Percentiles rank a stretch among this genome's conserved stretches.
Conservation (phyloP, 2,113 vertebrate species). For the Spermophilus dauricus region DNA sequence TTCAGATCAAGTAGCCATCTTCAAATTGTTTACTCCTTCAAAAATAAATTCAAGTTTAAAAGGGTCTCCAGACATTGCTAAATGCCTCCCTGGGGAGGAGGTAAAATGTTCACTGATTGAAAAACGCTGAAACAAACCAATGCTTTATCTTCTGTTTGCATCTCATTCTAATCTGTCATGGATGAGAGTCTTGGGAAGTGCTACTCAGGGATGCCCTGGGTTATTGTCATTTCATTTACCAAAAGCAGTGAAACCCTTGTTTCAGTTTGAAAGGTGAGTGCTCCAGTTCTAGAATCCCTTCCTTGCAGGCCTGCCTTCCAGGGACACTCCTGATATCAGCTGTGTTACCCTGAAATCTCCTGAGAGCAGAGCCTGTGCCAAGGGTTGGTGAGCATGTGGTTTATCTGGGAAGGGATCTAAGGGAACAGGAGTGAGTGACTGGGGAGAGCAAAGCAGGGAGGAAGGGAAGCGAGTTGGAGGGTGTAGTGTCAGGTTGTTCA, state of each 20-base stretch:
- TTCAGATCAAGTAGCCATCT: no score
- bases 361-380: not conserved
- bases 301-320: not conserved
- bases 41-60: not conserved
- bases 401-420: not conserved
- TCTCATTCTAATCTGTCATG: not conserved
- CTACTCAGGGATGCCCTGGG: not conserved
- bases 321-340: not conserved
- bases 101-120: not conserved
- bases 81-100: not conserved
- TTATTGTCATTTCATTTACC: not conserved
- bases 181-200: not conserved
- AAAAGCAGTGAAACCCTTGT: not conserved
- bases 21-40: no score
- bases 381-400: not conserved
- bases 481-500: not conserved
- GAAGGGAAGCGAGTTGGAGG: not conserved
- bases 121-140: not conserved
- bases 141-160: not conserved
- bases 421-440: not conserved
- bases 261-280: not conserved
- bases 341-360: not conserved
- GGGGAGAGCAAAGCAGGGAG: not conserved
- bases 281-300: not conserved
- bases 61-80: slow-evolving; percentile 15